Conservation (phyloP, 2,113 vertebrate species). For the Aptenodytes patagonicus region DNA sequence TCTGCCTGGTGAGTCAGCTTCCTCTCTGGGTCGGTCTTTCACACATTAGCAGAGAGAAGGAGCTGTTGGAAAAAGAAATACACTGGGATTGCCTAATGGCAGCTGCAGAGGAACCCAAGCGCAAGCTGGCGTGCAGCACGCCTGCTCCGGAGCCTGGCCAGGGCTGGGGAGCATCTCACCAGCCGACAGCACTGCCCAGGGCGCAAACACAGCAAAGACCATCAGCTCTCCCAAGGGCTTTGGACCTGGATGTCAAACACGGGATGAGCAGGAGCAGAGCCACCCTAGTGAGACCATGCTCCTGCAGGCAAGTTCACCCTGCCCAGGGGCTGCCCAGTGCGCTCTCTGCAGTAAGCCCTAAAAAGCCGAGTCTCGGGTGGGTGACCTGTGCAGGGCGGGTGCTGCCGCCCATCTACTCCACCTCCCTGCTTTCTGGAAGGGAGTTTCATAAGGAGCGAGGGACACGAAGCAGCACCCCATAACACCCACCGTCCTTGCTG, state of each 20-base stretch:
- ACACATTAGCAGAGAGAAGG: background rate
- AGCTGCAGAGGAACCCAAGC: background rate
- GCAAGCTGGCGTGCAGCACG: background rate
- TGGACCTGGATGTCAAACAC: background rate
- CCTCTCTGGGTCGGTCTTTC: background rate
- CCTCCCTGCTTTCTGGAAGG: background rate
- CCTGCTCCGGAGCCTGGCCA: rapidly evolving
- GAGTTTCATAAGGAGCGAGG: background rate
- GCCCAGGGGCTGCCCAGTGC: background rate
- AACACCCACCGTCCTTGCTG: background rate
- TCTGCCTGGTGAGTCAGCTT: conserved; percentile 45
- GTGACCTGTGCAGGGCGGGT: background rate
- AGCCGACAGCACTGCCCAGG: background rate
- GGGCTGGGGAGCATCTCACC: background rate
- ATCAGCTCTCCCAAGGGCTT: background rate
- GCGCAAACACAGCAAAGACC: rapidly evolving
- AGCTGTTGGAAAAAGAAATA: background rate
- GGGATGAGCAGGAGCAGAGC: background rate
- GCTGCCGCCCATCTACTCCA: background rate
- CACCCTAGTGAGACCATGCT: rapidly evolving
- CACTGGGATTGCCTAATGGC: background rate
- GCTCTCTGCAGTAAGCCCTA: background rate
- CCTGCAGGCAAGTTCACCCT: background rate
- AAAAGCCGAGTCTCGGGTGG: rapidly evolving
- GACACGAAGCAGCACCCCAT: rapidly evolving